Evolutionary conservation across 30 jellyfish, hydroid and myxozoan species (phyloP).

Genomic region (Turritopsis dohrnii): DNA sequence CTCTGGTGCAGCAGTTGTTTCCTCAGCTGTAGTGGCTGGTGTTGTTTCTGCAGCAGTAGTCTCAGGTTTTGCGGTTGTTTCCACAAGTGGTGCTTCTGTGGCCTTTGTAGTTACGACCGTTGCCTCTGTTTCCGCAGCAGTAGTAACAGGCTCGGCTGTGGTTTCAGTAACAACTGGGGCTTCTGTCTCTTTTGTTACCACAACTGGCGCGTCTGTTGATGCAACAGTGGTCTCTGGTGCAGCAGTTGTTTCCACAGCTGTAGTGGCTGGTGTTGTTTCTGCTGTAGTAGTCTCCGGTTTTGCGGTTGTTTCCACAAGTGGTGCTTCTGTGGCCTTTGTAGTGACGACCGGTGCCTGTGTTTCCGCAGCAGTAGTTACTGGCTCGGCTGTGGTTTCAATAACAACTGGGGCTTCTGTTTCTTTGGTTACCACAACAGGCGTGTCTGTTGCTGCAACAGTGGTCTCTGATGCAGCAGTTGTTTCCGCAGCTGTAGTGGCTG

Average conservation of each 20-base stretch:
- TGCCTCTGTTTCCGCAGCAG: no score
- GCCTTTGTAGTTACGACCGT: no score
- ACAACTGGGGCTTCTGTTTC: constrained; percentile 16
- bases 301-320: constrained; percentile 13
- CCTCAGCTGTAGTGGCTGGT: no score
- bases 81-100: no score
- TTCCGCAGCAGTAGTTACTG: not conserved
- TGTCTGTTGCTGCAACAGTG: constrained; percentile 42
- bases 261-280: not conserved
- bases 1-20: no score
- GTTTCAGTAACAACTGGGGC: no score
- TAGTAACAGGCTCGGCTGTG: no score
- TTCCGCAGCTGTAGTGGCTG: constrained; percentile 17
- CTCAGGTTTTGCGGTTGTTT: no score
- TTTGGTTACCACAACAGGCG: constrained; percentile 29
- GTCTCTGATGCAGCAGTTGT: constrained; percentile 38
- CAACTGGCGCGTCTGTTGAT: constrained; percentile 5
- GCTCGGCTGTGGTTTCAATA: constrained; percentile 21
- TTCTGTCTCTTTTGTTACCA: no score
- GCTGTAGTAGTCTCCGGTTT: not conserved
- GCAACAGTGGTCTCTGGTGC: not conserved
- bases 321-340: not conserved
- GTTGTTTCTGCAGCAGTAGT: no score
- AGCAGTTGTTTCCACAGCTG: not conserved
- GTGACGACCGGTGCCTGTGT: not conserved